phyloP scores from a whole-genome alignment of 1,140 invertebrate species.

The Platyscapa corneri region DNA sequence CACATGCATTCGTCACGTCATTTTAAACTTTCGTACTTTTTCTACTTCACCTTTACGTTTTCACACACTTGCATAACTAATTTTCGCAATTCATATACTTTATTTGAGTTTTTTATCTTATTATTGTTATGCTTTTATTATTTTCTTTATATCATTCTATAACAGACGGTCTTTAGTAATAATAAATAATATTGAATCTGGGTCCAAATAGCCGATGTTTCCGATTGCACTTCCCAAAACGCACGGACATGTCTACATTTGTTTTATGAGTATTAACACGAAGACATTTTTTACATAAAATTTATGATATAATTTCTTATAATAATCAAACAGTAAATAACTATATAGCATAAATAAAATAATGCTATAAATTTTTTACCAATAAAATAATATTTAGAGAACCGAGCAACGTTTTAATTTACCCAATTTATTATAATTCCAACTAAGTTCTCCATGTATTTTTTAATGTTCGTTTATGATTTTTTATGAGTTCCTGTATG shows the following conservation, averaged over 20 bases:
- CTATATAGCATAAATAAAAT: neutral
- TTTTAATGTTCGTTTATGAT: neutral
- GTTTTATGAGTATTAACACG: neutral
- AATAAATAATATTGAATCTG: conserved; percentile 32
- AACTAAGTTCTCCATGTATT: neutral
- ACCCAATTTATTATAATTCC: too few species aligned
- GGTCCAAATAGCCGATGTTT: conserved; percentile 6
- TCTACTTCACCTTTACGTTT: neutral
- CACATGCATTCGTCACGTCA: conserved; percentile 16
- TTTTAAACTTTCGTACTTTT: conserved; percentile 15
- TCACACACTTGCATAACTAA: conserved; percentile 27
- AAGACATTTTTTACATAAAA: conserved; percentile 7
- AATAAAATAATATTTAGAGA: conserved; percentile 4
- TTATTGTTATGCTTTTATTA: conserved; percentile 47
- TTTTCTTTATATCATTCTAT: conserved; percentile 30
- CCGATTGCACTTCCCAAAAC: conserved; percentile 4
- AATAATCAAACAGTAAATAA: neutral
- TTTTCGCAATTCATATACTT: conserved; percentile 45
- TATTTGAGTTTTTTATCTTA: conserved; percentile 28
- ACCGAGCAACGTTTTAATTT: too few species aligned
- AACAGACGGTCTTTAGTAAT: conserved; percentile 30
- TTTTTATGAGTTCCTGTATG: neutral
- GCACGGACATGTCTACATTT: neutral
- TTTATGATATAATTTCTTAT: neutral
- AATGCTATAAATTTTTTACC: conserved; percentile 2